These are phyloP conservation scores for Ptyas mucosa DNA, from an alignment of 2,113 vertebrate species.

Conservation along the genomic window DNA sequence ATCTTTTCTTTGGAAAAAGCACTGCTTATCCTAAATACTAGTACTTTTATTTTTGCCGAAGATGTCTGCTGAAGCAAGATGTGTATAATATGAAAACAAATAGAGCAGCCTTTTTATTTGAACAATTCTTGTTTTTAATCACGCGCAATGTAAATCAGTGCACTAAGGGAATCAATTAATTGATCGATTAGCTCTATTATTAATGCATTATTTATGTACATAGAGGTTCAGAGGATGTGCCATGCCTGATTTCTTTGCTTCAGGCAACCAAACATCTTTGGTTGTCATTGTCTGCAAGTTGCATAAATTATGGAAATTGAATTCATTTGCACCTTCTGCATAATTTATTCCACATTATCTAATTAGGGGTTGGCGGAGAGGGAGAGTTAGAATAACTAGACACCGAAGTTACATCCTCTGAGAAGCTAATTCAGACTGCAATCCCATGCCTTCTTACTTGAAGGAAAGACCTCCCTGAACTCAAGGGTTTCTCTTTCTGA, in stretches of 20 bases:
- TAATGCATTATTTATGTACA: neutral
- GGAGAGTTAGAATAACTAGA: neutral
- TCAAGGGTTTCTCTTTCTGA: neutral
- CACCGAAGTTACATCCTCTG: neutral
- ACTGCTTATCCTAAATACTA: neutral
- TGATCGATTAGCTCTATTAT: neutral
- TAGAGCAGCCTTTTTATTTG: neutral
- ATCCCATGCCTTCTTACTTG: neutral
- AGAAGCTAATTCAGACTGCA: neutral
- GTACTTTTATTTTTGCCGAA: neutral
- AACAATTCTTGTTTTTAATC: neutral
- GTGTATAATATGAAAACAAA: neutral
- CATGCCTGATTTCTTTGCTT: neutral
- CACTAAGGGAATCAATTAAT: neutral
- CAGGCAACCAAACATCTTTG: neutral
- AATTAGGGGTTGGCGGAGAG: neutral
- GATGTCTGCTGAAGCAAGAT: neutral
- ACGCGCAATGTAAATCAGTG: neutral
- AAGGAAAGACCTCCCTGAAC: neutral
- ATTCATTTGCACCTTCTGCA: slow-evolving; percentile 1
- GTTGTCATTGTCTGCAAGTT: neutral
- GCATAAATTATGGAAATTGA: slow-evolving; percentile 14
- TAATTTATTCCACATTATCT: neutral
- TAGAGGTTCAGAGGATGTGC: neutral
- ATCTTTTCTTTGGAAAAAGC: neutral